phyloP scores from a whole-genome alignment of 1,140 invertebrate genomes.

The Zophobas morio region DNA sequence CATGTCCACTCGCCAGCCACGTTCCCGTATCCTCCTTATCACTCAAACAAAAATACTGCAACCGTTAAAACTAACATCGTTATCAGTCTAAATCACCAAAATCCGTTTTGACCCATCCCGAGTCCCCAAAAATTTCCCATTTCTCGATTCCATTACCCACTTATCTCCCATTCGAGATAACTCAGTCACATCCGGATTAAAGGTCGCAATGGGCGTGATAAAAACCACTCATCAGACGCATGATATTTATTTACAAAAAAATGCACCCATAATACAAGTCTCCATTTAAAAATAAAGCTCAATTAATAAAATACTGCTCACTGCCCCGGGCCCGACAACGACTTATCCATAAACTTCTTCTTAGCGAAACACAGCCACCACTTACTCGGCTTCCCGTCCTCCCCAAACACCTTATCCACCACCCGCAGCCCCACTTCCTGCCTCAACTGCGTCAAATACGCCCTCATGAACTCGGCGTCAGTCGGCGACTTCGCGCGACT shows the following conservation, averaged over 20 bases:
- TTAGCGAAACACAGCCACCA: conserved; percentile 99
- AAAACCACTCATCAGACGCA: neutral
- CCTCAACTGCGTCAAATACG: conserved; percentile 94
- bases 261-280: neutral
- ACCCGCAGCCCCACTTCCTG: conserved; percentile 95
- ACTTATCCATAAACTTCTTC: conserved; percentile 99
- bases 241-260: conserved; percentile 3
- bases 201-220: conserved; percentile 22
- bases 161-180: conserved; percentile 4
- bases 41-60: neutral
- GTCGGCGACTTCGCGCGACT: conserved; percentile 78
- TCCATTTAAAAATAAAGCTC: neutral
- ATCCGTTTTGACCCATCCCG: conserved; percentile 12
- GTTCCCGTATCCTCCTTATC: neutral
- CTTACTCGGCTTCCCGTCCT: conserved; percentile 96
- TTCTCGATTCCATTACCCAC: neutral
- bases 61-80: neutral
- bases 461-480: conserved; percentile 91
- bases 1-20: conserved; percentile 7
- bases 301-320: conserved; percentile 64
- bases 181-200: conserved; percentile 27
- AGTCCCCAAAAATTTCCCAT: neutral
- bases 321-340: conserved; percentile 87
- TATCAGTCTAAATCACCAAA: conserved; percentile 13
- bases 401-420: conserved; percentile 92